phyloP scores from a whole-genome alignment of 2,888 invertebrate species.

The Operophtera brumata region DNA sequence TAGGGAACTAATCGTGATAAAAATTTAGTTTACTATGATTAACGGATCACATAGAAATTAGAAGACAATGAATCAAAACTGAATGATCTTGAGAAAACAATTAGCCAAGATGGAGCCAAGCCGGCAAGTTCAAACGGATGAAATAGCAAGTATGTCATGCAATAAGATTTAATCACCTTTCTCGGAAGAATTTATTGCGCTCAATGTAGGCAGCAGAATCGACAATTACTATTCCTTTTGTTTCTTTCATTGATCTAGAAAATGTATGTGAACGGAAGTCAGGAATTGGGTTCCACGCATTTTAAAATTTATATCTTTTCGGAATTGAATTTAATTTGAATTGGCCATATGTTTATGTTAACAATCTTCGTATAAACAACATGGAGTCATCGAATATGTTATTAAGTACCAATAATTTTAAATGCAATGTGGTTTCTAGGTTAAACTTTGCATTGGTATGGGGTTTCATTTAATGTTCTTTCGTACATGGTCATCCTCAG shows the following conservation, averaged over 20 bases:
- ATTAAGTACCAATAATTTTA: not conserved
- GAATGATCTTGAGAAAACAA: conserved; percentile 48
- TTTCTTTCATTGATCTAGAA: conserved; percentile 49
- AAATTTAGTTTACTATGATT: not conserved
- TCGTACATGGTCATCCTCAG: not conserved
- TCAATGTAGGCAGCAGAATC: conserved; percentile 36
- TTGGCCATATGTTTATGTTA: not conserved
- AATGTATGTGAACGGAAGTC: conserved; percentile 50
- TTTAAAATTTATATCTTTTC: not conserved
- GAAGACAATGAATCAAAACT: conserved; percentile 8
- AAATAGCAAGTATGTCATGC: conserved; percentile 21
- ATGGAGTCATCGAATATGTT: too few species aligned
- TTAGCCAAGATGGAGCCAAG: conserved; percentile 25
- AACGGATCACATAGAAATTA: not conserved
- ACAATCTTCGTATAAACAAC: not conserved
- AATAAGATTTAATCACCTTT: conserved; percentile 22
- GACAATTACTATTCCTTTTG: conserved; percentile 52
- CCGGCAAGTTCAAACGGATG: conserved; percentile 19
- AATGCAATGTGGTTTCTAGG: not conserved
- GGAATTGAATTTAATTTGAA: not conserved
- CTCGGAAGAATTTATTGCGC: conserved; percentile 27
- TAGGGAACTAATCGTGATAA: not conserved
- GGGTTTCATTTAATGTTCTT: not conserved
- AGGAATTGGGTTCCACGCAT: conserved; percentile 44
- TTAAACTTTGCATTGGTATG: not conserved